These are phyloP conservation scores for Camponotus pennsylvanicus DNA, from an alignment of 1,140 invertebrate species.

Conservation along the genomic window DNA sequence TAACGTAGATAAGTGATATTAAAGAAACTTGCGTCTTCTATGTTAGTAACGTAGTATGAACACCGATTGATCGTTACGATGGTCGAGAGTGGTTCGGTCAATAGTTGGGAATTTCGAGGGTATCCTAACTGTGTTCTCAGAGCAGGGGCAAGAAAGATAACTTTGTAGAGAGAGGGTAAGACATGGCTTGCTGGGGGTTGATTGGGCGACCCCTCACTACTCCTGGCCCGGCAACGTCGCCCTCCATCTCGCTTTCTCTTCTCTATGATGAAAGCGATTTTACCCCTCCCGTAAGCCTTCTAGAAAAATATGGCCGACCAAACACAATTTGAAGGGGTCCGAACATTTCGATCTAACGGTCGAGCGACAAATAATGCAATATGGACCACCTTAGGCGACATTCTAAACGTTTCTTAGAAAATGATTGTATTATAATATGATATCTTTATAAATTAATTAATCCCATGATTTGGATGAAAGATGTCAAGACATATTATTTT, in stretches of 20 bases:
- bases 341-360: conserved; percentile 51
- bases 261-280: conserved; percentile 85
- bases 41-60: conserved; percentile 48
- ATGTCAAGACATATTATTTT: neutral
- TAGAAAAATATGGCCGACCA: conserved; percentile 85
- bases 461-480: neutral
- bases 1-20: neutral
- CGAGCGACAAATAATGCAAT: conserved; percentile 6
- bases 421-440: neutral
- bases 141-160: conserved; percentile 86
- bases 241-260: conserved; percentile 77
- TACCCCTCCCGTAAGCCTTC: conserved; percentile 64
- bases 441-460: neutral
- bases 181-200: conserved; percentile 84
- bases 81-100: conserved; percentile 81
- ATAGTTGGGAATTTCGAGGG: conserved; percentile 81
- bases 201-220: conserved; percentile 84
- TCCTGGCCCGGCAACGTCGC: conserved; percentile 71
- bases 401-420: conserved; percentile 5
- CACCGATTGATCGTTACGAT: conserved; percentile 73
- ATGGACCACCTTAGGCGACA: conserved; percentile 4
- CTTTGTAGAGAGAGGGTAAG: conserved; percentile 85
- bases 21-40: conserved; percentile 59
- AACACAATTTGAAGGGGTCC: conserved; percentile 79
- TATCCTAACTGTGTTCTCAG: conserved; percentile 78